phyloP scores from a whole-genome alignment of 2,888 invertebrate genomes.

The Incurvaria masculella region DNA sequence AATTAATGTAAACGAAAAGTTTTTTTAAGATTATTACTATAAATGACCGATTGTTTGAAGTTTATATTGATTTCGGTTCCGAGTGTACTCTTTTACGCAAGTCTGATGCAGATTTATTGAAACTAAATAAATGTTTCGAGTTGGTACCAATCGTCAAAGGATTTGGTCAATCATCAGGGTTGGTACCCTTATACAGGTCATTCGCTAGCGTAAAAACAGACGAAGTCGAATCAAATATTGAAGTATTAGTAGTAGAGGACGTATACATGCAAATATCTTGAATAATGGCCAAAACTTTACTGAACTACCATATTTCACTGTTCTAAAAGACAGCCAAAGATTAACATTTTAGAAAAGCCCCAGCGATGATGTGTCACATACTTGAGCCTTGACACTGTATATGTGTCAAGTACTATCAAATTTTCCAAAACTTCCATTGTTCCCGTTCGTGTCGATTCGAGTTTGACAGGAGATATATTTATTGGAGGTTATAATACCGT shows the following conservation, averaged over 20 bases:
- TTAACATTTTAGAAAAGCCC: slow-evolving; percentile 14
- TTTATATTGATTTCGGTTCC: slow-evolving; percentile 14
- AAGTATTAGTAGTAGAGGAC: slow-evolving; percentile 4
- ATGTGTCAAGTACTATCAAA: slow-evolving; percentile 1
- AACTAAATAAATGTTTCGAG: slow-evolving; percentile 3
- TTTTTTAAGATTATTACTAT: slow-evolving; percentile 9
- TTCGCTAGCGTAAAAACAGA: slow-evolving; percentile 6
- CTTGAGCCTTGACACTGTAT: neutral
- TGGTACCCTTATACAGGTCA: slow-evolving; percentile 11
- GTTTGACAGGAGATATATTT: slow-evolving; percentile 13
- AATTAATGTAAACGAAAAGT: slow-evolving; percentile 9
- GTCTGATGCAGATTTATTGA: slow-evolving; percentile 7
- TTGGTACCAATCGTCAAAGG: slow-evolving; percentile 12
- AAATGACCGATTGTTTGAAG: slow-evolving; percentile 4
- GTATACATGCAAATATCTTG: neutral
- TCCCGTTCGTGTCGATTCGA: neutral
- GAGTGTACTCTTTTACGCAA: slow-evolving; percentile 11
- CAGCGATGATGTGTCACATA: slow-evolving; percentile 3
- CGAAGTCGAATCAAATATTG: neutral
- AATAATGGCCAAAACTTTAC: slow-evolving; percentile 5
- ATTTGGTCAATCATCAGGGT: slow-evolving; percentile 13
- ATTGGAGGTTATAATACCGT: slow-evolving; percentile 9
- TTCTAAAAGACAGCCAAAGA: slow-evolving; percentile 2
- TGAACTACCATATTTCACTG: slow-evolving; percentile 2
- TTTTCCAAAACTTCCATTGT: neutral